These are phyloP conservation scores for Tinea trinotella DNA, from an alignment of 2,888 invertebrate species.

Conservation along the genomic window DNA sequence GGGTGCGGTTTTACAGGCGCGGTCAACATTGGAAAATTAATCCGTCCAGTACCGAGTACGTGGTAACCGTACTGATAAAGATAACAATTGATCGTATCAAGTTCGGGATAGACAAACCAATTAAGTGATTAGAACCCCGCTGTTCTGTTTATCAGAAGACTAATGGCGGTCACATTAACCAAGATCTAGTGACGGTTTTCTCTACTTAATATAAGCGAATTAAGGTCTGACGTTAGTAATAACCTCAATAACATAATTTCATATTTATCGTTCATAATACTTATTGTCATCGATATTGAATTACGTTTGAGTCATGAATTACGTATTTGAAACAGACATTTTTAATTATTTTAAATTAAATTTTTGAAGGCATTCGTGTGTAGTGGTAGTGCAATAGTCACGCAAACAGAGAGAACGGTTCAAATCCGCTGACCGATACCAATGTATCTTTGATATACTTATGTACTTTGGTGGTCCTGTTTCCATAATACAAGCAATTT, in stretches of 20 bases:
- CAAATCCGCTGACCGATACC: too few relatives aligned
- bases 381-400: too few relatives aligned
- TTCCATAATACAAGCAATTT: too few relatives aligned
- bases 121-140: constrained; percentile 18
- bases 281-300: too few relatives aligned
- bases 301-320: too few relatives aligned
- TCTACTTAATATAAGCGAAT: background rate
- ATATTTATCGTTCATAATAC: too few relatives aligned
- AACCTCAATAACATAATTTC: background rate
- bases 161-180: constrained; percentile 13
- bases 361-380: too few relatives aligned
- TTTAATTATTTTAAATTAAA: too few relatives aligned
- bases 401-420: too few relatives aligned
- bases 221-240: background rate
- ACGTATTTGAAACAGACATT: too few relatives aligned
- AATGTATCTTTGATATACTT: too few relatives aligned
- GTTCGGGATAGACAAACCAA: constrained; percentile 17
- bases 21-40: constrained; percentile 67
- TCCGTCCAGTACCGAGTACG: constrained; percentile 40
- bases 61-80: constrained; percentile 19
- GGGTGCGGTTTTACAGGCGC: constrained; percentile 58
- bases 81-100: constrained; percentile 17
- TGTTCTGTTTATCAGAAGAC: constrained; percentile 14
- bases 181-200: background rate
- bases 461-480: too few relatives aligned